Evolutionary conservation across 2,888 invertebrate genomes (phyloP).

Genomic region (Candidula unifasciata): DNA sequence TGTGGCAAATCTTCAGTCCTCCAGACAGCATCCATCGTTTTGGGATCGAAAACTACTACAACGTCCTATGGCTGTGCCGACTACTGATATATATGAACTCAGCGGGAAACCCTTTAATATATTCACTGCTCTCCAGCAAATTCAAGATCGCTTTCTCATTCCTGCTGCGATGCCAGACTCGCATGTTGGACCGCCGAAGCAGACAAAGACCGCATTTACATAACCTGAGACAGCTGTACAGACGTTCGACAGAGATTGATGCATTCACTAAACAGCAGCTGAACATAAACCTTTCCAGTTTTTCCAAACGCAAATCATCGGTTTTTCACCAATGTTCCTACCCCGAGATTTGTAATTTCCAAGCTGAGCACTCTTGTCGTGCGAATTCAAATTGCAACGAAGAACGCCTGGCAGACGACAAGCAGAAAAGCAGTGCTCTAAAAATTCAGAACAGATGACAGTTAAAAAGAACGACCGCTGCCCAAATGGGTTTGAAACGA

Average conservation of each 20-base stretch:
- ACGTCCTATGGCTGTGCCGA: slow-evolving; percentile 89
- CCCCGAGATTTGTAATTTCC: background rate
- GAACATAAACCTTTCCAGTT: background rate
- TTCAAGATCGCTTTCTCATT: slow-evolving; percentile 82
- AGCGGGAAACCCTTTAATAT: slow-evolving; percentile 93
- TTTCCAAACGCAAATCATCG: background rate
- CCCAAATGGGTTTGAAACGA: no score
- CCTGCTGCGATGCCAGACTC: slow-evolving; percentile 40
- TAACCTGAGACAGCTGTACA: background rate
- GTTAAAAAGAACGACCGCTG: no score
- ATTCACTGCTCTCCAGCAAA: slow-evolving; percentile 94
- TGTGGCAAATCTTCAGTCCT: slow-evolving; percentile 86
- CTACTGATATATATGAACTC: slow-evolving; percentile 90
- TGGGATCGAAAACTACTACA: slow-evolving; percentile 89
- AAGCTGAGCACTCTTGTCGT: background rate
- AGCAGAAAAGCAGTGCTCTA: background rate
- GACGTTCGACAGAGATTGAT: slow-evolving; percentile 7
- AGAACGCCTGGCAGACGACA: background rate
- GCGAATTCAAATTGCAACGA: background rate
- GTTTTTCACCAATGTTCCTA: background rate
- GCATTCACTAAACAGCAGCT: background rate
- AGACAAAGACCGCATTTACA: slow-evolving; percentile 14
- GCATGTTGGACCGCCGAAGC: slow-evolving; percentile 28
- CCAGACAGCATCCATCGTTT: slow-evolving; percentile 83
- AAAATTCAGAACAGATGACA: slow-evolving; percentile 10